These are phyloP conservation scores for Kuschelorhynchus macadamiae DNA, from an alignment of 2,888 invertebrate species.

Conservation along the genomic window DNA sequence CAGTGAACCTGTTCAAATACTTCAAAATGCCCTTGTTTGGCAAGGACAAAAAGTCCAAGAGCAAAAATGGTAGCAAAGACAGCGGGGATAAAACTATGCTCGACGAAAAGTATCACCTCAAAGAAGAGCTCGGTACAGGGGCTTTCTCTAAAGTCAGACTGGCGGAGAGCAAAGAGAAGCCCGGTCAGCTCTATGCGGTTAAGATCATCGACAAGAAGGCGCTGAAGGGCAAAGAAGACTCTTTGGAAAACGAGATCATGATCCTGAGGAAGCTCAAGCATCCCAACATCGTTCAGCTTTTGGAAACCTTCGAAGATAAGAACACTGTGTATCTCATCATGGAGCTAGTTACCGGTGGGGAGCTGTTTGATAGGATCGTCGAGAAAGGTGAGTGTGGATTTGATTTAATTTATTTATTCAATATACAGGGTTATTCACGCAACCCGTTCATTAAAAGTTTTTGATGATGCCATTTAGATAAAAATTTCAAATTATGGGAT, in stretches of 20 bases:
- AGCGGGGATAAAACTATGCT: conserved; percentile 79
- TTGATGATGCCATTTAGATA: too few relatives aligned
- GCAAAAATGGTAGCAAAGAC: conserved; percentile 77
- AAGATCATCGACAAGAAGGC: conserved; percentile 99
- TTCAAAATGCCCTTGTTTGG: conserved; percentile 88
- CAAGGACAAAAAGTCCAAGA: conserved; percentile 82
- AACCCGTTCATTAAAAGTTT: too few relatives aligned
- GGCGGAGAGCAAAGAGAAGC: conserved; percentile 93
- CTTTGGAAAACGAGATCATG: conserved; percentile 98
- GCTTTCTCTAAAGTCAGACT: conserved; percentile 98
- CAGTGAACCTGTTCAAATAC: conserved; percentile 92
- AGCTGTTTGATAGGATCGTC: conserved; percentile 98
- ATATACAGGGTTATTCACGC: too few relatives aligned
- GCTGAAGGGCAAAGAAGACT: conserved; percentile 98
- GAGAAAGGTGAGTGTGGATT: conserved; percentile 83
- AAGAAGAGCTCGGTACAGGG: conserved; percentile 93
- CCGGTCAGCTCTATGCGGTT: conserved; percentile 93
- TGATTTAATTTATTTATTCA: not conserved
- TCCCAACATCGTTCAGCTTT: conserved; percentile 96
- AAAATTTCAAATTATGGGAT: too few relatives aligned
- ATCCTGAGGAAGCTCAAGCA: conserved; percentile 96
- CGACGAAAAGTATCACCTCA: conserved; percentile 90
- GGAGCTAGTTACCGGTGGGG: conserved; percentile 98
- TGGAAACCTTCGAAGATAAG: conserved; percentile 98
- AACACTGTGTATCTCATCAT: conserved; percentile 96